A percentile compares a stretch with the other conserved stretches of the same genome.
phyloP scores from a whole-genome alignment of 92 coral and sea anemone species.

The Epizoanthus fatuus region DNA sequence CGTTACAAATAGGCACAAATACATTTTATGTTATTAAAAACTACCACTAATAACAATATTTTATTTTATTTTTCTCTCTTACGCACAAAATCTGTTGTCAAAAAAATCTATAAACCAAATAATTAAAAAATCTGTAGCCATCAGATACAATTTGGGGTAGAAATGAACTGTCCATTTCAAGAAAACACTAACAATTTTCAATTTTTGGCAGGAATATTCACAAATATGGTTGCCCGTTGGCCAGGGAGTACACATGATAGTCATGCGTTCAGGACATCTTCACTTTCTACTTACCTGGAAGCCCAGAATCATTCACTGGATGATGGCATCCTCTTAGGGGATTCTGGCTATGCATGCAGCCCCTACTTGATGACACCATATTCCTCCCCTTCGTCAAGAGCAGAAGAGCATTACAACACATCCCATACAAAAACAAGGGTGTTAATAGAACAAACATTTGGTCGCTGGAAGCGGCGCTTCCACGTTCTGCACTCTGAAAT shows the following conservation, averaged over 20 bases:
- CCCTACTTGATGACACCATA: conserved; percentile 59
- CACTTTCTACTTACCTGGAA: conserved; percentile 32
- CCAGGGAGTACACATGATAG: conserved; percentile 86
- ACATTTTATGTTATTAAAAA: neutral
- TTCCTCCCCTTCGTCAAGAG: conserved; percentile 10
- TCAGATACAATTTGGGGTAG: neutral
- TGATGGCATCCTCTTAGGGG: conserved; percentile 48
- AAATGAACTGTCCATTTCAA: neutral
- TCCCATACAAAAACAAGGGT: conserved; percentile 64
- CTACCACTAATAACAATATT: neutral
- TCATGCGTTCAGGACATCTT: conserved; percentile 59
- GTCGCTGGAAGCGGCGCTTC: conserved; percentile 62
- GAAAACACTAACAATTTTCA: neutral
- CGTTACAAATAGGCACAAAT: neutral
- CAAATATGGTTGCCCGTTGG: conserved; percentile 83
- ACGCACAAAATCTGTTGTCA: conserved; percentile 21
- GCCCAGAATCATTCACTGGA: conserved; percentile 24
- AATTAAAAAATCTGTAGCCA: neutral
- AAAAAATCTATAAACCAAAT: neutral
- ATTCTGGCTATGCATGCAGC: conserved; percentile 41
- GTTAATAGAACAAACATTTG: conserved; percentile 59
- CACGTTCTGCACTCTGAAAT: conserved; percentile 62
- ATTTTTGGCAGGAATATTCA: conserved; percentile 59
- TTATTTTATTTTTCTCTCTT: neutral
- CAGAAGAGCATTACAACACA: conserved; percentile 31